These are phyloP conservation scores for Oceanodroma leucorhoa DNA, from an alignment of 2,797 vertebrate species.

Conservation along the genomic window DNA sequence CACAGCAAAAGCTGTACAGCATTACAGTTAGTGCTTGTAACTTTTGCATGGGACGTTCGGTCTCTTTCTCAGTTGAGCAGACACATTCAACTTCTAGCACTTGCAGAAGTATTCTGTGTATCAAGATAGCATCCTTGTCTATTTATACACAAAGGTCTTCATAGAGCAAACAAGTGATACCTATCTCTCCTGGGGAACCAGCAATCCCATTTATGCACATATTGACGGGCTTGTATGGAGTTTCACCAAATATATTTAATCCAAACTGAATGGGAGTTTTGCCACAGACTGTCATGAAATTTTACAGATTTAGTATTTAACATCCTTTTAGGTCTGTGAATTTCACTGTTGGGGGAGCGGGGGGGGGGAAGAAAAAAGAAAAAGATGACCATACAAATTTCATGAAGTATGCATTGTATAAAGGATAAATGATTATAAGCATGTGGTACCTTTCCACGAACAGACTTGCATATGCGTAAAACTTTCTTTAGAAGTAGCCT, in stretches of 20 bases:
- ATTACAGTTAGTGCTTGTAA: background rate
- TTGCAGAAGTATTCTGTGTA: background rate
- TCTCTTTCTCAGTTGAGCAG: background rate
- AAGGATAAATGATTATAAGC: slow-evolving; percentile 26
- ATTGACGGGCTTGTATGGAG: background rate
- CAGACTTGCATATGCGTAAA: slow-evolving; percentile 34
- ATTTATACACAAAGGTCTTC: background rate
- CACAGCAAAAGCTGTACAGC: background rate
- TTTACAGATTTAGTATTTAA: slow-evolving; percentile 15
- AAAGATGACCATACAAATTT: background rate
- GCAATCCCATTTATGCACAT: background rate
- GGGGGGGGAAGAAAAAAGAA: no score
- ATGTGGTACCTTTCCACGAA: slow-evolving; percentile 46
- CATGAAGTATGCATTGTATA: slow-evolving; percentile 15
- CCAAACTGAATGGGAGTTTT: slow-evolving; percentile 34
- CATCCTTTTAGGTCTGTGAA: slow-evolving; percentile 45
- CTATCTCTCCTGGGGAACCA: background rate
- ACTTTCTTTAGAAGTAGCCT: slow-evolving; percentile 35
- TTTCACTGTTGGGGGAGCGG: background rate
- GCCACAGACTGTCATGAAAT: slow-evolving; percentile 28
- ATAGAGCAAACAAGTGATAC: background rate
- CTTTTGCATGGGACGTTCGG: background rate
- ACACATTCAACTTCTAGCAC: background rate
- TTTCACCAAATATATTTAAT: slow-evolving; percentile 14
- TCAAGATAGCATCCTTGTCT: background rate